Percentiles rank a stretch among this genome's conserved stretches.
phyloP scores from a whole-genome alignment of 1,140 invertebrate species.

The Campoletis sonorensis region DNA sequence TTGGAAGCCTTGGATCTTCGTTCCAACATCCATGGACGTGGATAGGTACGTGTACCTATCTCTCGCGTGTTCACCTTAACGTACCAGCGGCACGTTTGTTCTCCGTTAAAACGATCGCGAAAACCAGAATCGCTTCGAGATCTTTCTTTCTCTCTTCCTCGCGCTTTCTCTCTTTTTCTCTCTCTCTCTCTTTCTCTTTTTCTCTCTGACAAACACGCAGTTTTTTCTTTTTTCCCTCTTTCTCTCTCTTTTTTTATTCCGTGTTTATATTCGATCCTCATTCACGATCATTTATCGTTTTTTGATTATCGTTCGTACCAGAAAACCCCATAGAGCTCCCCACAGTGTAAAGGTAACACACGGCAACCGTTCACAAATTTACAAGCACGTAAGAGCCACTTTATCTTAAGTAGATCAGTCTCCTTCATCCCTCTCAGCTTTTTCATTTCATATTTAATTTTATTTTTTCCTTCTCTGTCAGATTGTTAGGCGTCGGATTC shows the following conservation, averaged over 20 bases:
- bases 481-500: too few relatives aligned
- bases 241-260: background rate
- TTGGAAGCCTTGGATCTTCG: constrained; percentile 41
- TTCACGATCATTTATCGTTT: constrained; percentile 33
- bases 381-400: background rate
- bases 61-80: constrained; percentile 49
- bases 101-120: constrained; percentile 45
- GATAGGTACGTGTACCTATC: constrained; percentile 50
- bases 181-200: background rate
- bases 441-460: too few relatives aligned
- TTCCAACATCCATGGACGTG: constrained; percentile 40
- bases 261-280: background rate
- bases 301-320: constrained; percentile 34
- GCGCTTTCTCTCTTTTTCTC: constrained; percentile 27
- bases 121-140: constrained; percentile 34
- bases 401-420: too few relatives aligned
- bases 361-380: constrained; percentile 2
- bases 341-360: constrained; percentile 45
- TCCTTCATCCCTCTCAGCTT: too few relatives aligned
- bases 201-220: background rate
- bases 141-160: constrained; percentile 11
- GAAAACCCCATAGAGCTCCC: constrained; percentile 47
- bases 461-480: too few relatives aligned
- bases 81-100: constrained; percentile 52
- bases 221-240: too few relatives aligned